Base-by-base conservation (phyloP, 2,888 invertebrate species). In the Lomographa bimaculata region DNA sequence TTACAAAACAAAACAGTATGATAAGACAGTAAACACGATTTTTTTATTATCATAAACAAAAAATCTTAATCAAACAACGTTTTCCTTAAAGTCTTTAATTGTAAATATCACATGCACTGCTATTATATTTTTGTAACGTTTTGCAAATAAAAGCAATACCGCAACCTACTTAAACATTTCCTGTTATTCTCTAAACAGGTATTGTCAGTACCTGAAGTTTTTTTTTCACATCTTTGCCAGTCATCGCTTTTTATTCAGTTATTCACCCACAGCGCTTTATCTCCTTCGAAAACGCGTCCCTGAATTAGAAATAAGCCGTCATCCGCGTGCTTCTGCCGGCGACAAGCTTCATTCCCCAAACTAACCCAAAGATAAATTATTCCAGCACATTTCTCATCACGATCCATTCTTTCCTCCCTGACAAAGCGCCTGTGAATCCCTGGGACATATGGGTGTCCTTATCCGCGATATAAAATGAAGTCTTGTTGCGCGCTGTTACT, bases 341-440 rank as follows among this genome's bases (percentile, higher is more conserved):
- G 72, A 76, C 66, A 65, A 74, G 75, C 71, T 77, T 72, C 71
- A 64, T 74, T 76, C 67, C 69, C 69, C 70, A 74, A 81, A 77
- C 78, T 77, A 74, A 79, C 77, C 77, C 68, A 63, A 77, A 77
- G 77, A 83, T 82, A 83, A 83, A 83, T 84, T 84, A 82, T 86
- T 82, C 77, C 68, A 66, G 70, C 70, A 77, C 75, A 81, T 84
- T 83, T 84, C 78, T 79, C 80, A 82, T 79, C 75, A 75, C 71
- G 73, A 76, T 71, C 71, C 69, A 78, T 80, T 81, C 75, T 81
- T 82, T 81, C 66, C 71, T 71, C 66, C 68, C 67, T 67, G 69
- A 79, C 79, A 81, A 79, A 80, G 72, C 77, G 74, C 71, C 71
- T 71, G 65, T 69, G 77, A 81, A 78, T 79, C 78, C 74, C 67